phyloP scores from a whole-genome alignment of 2,113 vertebrate genomes.

The Echinops telfairi region DNA sequence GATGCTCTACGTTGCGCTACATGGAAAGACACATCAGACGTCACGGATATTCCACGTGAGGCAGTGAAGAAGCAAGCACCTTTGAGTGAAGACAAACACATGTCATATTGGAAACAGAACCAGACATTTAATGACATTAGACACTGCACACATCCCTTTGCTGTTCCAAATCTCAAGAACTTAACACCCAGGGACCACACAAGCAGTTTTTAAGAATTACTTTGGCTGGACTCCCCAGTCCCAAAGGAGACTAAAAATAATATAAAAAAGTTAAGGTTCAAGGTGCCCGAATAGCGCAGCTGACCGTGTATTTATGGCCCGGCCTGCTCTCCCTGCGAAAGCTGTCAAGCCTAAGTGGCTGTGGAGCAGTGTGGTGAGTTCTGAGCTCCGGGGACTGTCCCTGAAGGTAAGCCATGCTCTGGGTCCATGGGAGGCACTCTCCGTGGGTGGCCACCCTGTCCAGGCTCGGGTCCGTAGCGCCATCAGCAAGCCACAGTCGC shows the following conservation, averaged over 20 bases:
- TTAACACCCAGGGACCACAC: slow-evolving; percentile 24
- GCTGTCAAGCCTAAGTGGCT: not conserved
- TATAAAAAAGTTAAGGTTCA: slow-evolving; percentile 74
- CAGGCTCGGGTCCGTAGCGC: slow-evolving; percentile 45
- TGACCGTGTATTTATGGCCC: slow-evolving; percentile 23
- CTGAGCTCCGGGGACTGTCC: slow-evolving; percentile 51
- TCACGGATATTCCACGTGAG: not conserved
- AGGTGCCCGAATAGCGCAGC: slow-evolving; percentile 43
- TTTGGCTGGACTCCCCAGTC: not conserved
- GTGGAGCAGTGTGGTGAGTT: slow-evolving; percentile 40
- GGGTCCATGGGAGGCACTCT: slow-evolving; percentile 70
- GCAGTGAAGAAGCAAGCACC: not conserved
- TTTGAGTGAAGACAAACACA: not conserved
- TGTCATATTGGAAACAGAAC: slow-evolving; percentile 59
- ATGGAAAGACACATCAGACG: not conserved
- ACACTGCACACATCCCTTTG: slow-evolving; percentile 3
- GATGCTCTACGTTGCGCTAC: not conserved
- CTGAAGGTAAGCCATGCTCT: slow-evolving; percentile 64
- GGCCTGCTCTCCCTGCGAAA: not conserved
- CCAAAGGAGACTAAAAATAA: slow-evolving; percentile 64
- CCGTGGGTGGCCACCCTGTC: not conserved
- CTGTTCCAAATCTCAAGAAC: slow-evolving; percentile 27
- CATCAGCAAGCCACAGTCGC: not conserved
- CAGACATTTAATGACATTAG: slow-evolving; percentile 59
- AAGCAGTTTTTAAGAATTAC: slow-evolving; percentile 24